Evolutionary conservation across 1,140 invertebrate genomes (phyloP), one percentile per base, ranked within the genome.

Genomic region (Uloborus diversus): DNA sequence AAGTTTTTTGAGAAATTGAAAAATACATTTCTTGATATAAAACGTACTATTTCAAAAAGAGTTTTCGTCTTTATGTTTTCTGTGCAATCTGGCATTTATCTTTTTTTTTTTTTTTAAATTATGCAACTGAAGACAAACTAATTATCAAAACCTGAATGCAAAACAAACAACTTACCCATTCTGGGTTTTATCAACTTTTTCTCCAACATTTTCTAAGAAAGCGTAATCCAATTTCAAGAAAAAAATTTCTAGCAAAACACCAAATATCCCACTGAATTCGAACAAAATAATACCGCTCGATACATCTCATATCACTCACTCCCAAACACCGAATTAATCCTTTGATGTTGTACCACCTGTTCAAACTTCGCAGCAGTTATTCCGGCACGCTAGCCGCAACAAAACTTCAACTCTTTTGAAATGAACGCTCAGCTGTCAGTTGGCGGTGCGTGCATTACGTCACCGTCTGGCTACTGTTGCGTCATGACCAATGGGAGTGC

Each of bases 331-430:
- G 25, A 0, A 13, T 42, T 42, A 42, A 13, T 17, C 37, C 37
- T 42, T 42, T 42, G 37, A 42, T 42, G 17, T 17, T 17, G 17
- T 13, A 73, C 69, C 70, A 75, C 42, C 71, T 75, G 71, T 62
- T 59, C 59, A 28, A 68, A 71, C 69, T 33, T n/a, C n/a, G n/a
- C 23, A 23, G 11, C 13, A 25, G 25, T 59, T 30, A 30, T 25
- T 28, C 32, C n/a, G 27, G 28, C 37, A 64, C 4, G 42, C 42
- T 51, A 49, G 57, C 71, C 57, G 64, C 71, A 75, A 64, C 71
- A 75, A 64, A 73, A 75, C 57, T 75, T 51, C 70, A 75, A 64
- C 71, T 75, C 71, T 64, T 75, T 75, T 75, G 59, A 71, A 71
- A 59, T 51, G 59, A 59, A 51, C 64, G 17, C 42, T 75, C 71